Conservation (phyloP, 2,888 invertebrate genomes). For the Drosophila hawaiiensis region DNA sequence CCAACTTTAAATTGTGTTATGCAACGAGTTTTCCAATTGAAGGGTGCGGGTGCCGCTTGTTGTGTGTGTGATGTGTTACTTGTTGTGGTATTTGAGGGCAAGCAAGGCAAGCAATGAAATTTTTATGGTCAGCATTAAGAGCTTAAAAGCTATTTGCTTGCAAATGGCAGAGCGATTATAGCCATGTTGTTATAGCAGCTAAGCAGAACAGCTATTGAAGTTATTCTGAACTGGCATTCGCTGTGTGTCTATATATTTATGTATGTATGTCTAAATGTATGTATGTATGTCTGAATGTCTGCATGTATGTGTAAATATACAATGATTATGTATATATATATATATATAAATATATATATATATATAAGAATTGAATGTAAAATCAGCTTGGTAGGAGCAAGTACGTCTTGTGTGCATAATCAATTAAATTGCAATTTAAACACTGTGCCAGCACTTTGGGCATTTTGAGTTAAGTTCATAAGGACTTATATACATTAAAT, state of each 20-base stretch:
- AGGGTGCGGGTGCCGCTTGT: conserved; percentile 5
- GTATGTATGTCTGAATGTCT: neutral
- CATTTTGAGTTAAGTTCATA: conserved; percentile 12
- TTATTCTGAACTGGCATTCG: conserved; percentile 29
- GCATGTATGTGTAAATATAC: neutral
- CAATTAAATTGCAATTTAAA: conserved; percentile 33
- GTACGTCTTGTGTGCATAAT: conserved; percentile 22
- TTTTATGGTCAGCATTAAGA: conserved; percentile 51
- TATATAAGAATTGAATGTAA: neutral
- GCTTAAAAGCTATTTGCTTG: conserved; percentile 64
- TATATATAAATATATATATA: neutral
- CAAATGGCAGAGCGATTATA: conserved; percentile 59
- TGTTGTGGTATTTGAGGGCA: conserved; percentile 12
- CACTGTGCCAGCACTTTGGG: conserved; percentile 1
- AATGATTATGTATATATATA: neutral
- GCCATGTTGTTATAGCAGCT: conserved; percentile 49
- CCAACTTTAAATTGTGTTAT: conserved; percentile 66
- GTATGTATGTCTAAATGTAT: neutral
- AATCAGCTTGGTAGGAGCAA: neutral
- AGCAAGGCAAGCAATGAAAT: conserved; percentile 14
- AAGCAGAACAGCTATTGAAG: conserved; percentile 36
- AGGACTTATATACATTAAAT: conserved; percentile 18
- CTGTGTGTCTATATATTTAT: neutral
- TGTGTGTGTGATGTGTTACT: conserved; percentile 11
- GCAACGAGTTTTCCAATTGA: conserved; percentile 38